These are phyloP conservation scores for Drosophila picticornis DNA, from an alignment of 2,888 invertebrate genomes.

Conservation along the genomic window DNA sequence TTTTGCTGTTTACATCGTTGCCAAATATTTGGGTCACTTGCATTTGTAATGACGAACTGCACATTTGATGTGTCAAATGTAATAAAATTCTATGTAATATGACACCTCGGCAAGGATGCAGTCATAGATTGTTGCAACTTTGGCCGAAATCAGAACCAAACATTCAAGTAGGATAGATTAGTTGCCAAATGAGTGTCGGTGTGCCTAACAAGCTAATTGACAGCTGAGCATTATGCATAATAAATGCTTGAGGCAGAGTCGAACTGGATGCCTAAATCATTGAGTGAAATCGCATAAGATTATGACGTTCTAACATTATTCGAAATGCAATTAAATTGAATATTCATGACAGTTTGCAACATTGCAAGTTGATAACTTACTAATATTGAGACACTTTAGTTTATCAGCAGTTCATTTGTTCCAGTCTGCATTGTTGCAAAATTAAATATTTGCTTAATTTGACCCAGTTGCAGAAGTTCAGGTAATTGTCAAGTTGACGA, in stretches of 20 bases:
- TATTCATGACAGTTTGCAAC: not conserved
- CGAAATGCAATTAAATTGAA: not conserved
- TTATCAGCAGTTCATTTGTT: not conserved
- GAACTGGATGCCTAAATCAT: not conserved
- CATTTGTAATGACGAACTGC: slow-evolving; percentile 60
- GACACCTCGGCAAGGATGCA: slow-evolving; percentile 26
- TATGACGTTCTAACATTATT: too few relatives aligned
- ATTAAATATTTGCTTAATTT: not conserved
- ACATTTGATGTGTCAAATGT: slow-evolving; percentile 60
- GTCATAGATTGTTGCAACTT: not conserved
- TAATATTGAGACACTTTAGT: not conserved
- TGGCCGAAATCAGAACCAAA: slow-evolving; percentile 29
- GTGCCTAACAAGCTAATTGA: slow-evolving; percentile 14
- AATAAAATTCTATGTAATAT: slow-evolving; percentile 54
- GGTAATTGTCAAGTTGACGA: slow-evolving; percentile 37
- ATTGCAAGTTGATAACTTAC: not conserved
- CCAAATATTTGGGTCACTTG: slow-evolving; percentile 73
- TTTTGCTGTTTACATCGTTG: slow-evolving; percentile 38
- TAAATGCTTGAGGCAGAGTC: not conserved
- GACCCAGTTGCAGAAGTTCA: slow-evolving; percentile 16
- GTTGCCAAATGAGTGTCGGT: slow-evolving; percentile 1
- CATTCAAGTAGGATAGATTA: slow-evolving; percentile 19
- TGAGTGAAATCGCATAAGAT: not conserved
- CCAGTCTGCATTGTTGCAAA: not conserved
- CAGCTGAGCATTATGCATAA: slow-evolving; percentile 1